These are phyloP conservation scores for Acrocephalus scirpaceus DNA, from an alignment of 2,797 vertebrate genomes.

Conservation along the genomic window DNA sequence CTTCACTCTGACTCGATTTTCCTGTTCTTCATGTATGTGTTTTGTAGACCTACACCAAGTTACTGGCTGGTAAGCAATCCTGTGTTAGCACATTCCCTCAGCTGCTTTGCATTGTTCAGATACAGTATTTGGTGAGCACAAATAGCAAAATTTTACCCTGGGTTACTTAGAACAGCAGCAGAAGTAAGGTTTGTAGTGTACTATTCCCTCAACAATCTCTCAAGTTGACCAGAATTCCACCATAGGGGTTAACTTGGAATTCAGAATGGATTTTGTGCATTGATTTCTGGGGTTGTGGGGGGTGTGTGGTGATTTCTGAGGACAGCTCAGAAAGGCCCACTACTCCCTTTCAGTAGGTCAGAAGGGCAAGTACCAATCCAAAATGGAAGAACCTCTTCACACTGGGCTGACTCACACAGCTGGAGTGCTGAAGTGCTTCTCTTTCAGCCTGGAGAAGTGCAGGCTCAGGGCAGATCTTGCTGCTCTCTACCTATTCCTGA, in stretches of 20 bases:
- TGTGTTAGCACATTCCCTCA: not conserved
- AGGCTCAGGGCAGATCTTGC: not conserved
- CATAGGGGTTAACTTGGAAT: not conserved
- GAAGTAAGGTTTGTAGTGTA: not conserved
- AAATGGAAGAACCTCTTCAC: not conserved
- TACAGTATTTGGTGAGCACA: not conserved
- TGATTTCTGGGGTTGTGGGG: not conserved
- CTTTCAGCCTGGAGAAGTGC: not conserved
- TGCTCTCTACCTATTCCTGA: not conserved
- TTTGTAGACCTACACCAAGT: not conserved
- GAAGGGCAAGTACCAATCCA: not conserved
- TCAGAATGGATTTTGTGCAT: not conserved
- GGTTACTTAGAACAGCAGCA: not conserved
- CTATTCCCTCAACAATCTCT: not conserved
- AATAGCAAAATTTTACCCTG: not conserved
- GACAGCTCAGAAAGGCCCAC: not conserved
- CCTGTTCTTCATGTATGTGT: not conserved
- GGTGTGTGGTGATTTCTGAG: not conserved
- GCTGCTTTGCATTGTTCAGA: not conserved
- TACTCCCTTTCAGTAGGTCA: not conserved
- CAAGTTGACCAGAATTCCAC: not conserved
- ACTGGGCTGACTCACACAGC: too few species aligned
- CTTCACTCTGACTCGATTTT: conserved; percentile 1
- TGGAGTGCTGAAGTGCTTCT: not conserved
- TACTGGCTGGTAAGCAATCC: not conserved